Conservation (phyloP, 2,888 invertebrate species). For the Plebejus anna region DNA sequence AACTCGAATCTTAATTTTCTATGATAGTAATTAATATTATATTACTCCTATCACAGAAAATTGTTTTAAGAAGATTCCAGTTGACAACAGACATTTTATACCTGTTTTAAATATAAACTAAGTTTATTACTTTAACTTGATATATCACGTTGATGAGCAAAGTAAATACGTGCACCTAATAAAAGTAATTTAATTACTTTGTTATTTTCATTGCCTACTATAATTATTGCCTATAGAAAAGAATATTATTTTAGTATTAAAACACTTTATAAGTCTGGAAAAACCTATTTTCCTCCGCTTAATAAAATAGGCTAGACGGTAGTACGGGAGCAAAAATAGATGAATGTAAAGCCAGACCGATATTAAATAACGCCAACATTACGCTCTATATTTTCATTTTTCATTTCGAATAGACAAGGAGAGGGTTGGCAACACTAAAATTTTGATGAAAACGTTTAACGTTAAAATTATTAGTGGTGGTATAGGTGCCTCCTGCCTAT, state of each 20-base stretch:
- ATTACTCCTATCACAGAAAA: too few relatives aligned
- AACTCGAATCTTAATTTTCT: too few relatives aligned
- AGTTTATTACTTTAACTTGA: not conserved
- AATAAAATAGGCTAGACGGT: not conserved
- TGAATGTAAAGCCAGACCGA: constrained; percentile 26
- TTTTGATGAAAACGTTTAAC: not conserved
- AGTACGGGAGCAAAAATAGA: constrained; percentile 3
- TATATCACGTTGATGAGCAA: not conserved
- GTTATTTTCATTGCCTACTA: not conserved
- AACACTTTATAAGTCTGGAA: not conserved
- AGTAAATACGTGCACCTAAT: constrained; percentile 11
- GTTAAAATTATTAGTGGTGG: not conserved
- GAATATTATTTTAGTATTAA: not conserved
- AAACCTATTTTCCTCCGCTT: not conserved
- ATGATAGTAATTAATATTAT: too few relatives aligned
- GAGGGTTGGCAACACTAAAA: constrained; percentile 19
- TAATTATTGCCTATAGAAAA: not conserved
- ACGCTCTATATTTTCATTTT: constrained; percentile 13
- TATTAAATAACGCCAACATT: not conserved
- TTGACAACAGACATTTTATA: not conserved
- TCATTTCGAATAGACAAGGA: constrained; percentile 12
- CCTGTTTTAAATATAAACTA: not conserved
- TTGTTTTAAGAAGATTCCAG: not conserved
- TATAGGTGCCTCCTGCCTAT: not conserved
- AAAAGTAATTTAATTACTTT: not conserved